Evolutionary conservation across 92 coral and sea anemone species (phyloP).

Genomic region (Porites rus): DNA sequence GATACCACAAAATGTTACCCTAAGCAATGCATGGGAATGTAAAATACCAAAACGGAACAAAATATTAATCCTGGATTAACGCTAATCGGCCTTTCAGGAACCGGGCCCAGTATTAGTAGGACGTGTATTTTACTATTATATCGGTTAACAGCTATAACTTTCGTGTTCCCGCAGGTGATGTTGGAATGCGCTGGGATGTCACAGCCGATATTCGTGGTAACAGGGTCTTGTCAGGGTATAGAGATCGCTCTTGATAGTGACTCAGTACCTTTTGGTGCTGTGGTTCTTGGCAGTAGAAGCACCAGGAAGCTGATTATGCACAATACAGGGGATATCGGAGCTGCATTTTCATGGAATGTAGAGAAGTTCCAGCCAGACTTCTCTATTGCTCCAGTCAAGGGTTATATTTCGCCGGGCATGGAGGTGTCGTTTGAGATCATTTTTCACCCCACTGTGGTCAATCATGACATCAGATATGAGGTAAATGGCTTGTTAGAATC

Average conservation of each 20-base stretch:
- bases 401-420: conserved; percentile 95
- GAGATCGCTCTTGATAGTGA: conserved; percentile 91
- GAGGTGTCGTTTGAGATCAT: conserved; percentile 92
- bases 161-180: conserved; percentile 75
- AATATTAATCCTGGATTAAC: too few species aligned
- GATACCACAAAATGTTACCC: too few species aligned
- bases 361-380: conserved; percentile 90
- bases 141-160: neutral
- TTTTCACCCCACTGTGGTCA: conserved; percentile 88
- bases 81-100: too few species aligned
- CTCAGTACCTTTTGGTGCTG: conserved; percentile 98
- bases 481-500: conserved; percentile 27
- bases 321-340: conserved; percentile 97
- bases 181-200: conserved; percentile 97
- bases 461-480: conserved; percentile 95
- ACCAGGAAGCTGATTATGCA: conserved; percentile 93
- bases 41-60: too few species aligned
- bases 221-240: conserved; percentile 95
- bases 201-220: conserved; percentile 92
- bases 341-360: conserved; percentile 93
- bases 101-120: too few species aligned
- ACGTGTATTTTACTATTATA: too few species aligned
- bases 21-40: too few species aligned
- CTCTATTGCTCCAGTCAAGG: conserved; percentile 86
- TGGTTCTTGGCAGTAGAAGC: conserved; percentile 95